Conservation (phyloP, 2,113 vertebrate species). For the Cavia porcellus region DNA sequence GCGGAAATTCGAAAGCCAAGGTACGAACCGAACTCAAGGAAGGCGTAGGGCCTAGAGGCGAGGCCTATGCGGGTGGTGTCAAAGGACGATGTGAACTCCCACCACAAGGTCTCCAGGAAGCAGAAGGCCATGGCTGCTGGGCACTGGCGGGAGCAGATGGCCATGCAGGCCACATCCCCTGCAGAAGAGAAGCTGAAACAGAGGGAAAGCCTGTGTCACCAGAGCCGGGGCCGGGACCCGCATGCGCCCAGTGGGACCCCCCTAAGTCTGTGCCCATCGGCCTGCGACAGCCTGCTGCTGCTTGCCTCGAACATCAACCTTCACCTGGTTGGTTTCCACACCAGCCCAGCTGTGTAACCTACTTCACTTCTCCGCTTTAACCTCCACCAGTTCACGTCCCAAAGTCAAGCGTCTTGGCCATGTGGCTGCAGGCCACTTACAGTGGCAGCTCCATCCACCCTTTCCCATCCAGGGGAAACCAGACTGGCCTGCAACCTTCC, state of each 20-base stretch:
- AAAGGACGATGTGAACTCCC: constrained; percentile 95
- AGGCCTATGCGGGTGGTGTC: constrained; percentile 89
- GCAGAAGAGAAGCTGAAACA: constrained; percentile 92
- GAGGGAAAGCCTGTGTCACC: not conserved
- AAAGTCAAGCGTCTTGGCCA: no score
- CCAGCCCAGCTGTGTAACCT: not conserved
- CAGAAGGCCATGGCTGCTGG: constrained; percentile 95
- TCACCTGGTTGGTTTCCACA: not conserved
- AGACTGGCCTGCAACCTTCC: not conserved
- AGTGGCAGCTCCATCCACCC: not conserved
- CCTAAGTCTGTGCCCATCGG: not conserved
- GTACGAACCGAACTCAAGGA: constrained; percentile 97
- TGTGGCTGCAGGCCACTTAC: not conserved
- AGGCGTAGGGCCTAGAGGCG: constrained; percentile 95
- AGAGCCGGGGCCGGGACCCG: not conserved
- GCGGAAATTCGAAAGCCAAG: not conserved
- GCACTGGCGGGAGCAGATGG: constrained; percentile 92
- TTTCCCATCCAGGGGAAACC: not conserved
- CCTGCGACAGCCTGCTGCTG: not conserved
- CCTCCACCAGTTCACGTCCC: not conserved
- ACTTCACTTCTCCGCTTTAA: not conserved
- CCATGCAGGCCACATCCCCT: constrained; percentile 94
- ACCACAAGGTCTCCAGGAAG: constrained; percentile 96
- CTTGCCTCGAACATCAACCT: fast-evolving
- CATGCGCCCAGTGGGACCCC: not conserved